These are phyloP conservation scores for Neopipo cinnamomea DNA, from an alignment of 2,113 vertebrate genomes.

Conservation along the genomic window DNA sequence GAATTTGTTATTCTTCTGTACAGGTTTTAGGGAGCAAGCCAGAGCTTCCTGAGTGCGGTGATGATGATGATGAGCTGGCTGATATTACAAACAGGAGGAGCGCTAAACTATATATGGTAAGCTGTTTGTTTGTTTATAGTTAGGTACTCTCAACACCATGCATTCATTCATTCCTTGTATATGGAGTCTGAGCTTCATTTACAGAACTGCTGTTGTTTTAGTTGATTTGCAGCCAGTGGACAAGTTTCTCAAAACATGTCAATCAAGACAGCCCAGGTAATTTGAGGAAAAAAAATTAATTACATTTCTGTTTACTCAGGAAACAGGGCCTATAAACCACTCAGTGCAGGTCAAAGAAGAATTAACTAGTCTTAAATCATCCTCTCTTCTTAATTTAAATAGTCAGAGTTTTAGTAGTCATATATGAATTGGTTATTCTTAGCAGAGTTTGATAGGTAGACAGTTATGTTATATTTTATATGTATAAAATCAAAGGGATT, in stretches of 20 bases:
- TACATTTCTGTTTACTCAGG: background rate
- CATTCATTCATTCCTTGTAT: background rate
- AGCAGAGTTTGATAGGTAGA: background rate
- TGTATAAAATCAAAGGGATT: background rate
- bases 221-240: background rate
- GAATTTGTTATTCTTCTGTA: background rate
- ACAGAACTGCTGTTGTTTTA: background rate
- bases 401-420: background rate
- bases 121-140: background rate
- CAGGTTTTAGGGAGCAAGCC: constrained; percentile 87
- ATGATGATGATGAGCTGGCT: constrained; percentile 77
- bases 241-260: background rate
- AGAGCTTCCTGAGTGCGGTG: constrained; percentile 68
- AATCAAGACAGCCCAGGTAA: background rate
- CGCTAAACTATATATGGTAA: constrained; percentile 89
- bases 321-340: background rate
- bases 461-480: background rate
- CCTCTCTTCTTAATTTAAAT: background rate
- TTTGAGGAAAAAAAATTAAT: background rate
- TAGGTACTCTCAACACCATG: background rate
- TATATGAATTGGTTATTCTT: background rate
- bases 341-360: background rate
- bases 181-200: background rate
- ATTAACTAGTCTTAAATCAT: background rate
- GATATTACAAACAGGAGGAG: constrained; percentile 88